Evolutionary conservation across 2,113 vertebrate species (phyloP).

Genomic region (Corapipo altera): DNA sequence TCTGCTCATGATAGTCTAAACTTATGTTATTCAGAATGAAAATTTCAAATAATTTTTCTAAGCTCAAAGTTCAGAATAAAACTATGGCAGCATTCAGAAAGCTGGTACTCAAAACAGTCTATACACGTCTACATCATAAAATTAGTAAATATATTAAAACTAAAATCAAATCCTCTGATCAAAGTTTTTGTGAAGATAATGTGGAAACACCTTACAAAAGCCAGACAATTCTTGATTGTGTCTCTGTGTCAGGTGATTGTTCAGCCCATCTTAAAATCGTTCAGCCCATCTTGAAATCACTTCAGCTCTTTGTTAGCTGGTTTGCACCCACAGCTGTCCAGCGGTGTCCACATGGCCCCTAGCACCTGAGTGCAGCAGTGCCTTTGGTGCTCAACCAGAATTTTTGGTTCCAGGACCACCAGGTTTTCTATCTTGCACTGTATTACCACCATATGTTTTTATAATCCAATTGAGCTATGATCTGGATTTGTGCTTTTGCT

Average conservation of each 20-base stretch:
- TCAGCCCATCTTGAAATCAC: background rate
- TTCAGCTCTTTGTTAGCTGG: background rate
- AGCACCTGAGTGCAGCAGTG: rapidly evolving
- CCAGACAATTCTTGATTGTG: background rate
- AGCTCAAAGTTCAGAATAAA: background rate
- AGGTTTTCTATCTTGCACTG: background rate
- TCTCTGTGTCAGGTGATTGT: background rate
- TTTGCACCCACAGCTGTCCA: background rate
- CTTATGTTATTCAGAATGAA: background rate
- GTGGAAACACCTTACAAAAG: background rate
- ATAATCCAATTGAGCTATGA: background rate
- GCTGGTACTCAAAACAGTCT: background rate
- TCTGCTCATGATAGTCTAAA: background rate
- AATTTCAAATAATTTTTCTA: background rate
- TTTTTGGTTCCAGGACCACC: background rate
- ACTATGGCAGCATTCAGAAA: background rate
- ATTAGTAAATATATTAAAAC: background rate
- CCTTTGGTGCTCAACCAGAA: background rate
- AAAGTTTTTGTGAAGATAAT: background rate
- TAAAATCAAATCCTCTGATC: background rate
- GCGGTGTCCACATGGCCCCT: background rate
- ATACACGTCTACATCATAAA: background rate
- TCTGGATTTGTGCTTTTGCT: background rate
- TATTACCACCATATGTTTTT: background rate
- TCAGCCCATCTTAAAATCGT: background rate